Evolutionary conservation across 1,140 invertebrate species (phyloP).

Genomic region (Hylaeus volcanicus): DNA sequence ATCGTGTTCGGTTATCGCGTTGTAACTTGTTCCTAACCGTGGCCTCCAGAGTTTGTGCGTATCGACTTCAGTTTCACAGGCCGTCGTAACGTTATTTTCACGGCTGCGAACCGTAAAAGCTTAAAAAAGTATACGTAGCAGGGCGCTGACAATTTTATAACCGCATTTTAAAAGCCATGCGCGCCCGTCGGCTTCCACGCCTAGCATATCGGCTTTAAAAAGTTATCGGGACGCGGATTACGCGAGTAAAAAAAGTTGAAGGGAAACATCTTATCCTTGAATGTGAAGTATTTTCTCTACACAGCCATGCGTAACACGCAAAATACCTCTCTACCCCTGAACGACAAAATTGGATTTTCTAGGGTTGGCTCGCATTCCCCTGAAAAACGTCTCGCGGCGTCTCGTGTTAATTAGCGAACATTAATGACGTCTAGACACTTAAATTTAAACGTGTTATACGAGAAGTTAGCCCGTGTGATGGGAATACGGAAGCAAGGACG

Average conservation of each 20-base stretch:
- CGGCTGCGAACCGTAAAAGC: conserved; percentile 34
- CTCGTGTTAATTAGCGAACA: conserved; percentile 9
- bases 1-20: conserved; percentile 15
- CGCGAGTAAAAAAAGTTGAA: conserved; percentile 12
- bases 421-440: not conserved
- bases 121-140: conserved; percentile 41
- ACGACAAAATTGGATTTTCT: not conserved
- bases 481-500: conserved; percentile 25
- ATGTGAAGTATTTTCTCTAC: not conserved
- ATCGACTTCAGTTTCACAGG: conserved; percentile 9
- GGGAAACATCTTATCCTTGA: conserved; percentile 32
- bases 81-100: conserved; percentile 29
- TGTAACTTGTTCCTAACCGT: not conserved
- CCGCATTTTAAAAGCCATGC: conserved; percentile 32
- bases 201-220: conserved; percentile 34
- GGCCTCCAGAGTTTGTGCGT: not conserved
- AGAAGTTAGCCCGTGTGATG: not conserved
- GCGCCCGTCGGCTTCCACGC: not conserved
- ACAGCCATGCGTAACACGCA: not conserved
- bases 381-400: not conserved
- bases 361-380: not conserved
- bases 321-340: not conserved
- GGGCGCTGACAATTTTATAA: conserved; percentile 45
- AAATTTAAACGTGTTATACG: not conserved
- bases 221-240: conserved; percentile 36